phyloP scores from a whole-genome alignment of 2,113 vertebrate genomes.

The Romanogobio albipinnatus region DNA sequence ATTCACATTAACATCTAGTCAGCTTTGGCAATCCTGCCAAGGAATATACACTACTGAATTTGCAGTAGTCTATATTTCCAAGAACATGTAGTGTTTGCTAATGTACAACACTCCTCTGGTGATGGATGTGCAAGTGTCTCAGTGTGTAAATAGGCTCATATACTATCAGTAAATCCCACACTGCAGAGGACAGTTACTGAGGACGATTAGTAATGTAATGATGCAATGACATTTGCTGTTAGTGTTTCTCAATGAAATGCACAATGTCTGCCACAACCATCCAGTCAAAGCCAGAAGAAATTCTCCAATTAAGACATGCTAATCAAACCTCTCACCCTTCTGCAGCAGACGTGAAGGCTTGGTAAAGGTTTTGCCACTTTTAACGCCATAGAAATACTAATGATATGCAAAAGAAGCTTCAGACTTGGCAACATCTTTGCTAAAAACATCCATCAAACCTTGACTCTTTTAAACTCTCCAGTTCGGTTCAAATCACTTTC shows the following conservation, averaged over 20 bases:
- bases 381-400: slow-evolving; percentile 21
- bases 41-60: slow-evolving; percentile 22
- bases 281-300: neutral
- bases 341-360: slow-evolving; percentile 1
- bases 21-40: slow-evolving; percentile 18
- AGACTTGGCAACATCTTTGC: slow-evolving; percentile 27
- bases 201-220: neutral
- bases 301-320: neutral
- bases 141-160: neutral
- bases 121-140: neutral
- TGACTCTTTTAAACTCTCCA: slow-evolving; percentile 42
- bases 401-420: slow-evolving; percentile 21
- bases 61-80: slow-evolving; percentile 12
- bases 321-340: neutral
- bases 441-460: slow-evolving; percentile 50
- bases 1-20: slow-evolving; percentile 38
- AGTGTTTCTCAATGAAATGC: slow-evolving; percentile 30
- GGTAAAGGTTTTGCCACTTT: slow-evolving; percentile 14
- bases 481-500: slow-evolving; percentile 16
- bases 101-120: neutral
- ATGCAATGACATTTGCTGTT: neutral
- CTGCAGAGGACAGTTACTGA: neutral
- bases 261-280: neutral
- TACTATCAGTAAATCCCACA: slow-evolving; percentile 7
- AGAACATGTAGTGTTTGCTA: slow-evolving; percentile 33